phyloP scores from a whole-genome alignment of 2,797 vertebrate species.

The Acropternis orthonyx region DNA sequence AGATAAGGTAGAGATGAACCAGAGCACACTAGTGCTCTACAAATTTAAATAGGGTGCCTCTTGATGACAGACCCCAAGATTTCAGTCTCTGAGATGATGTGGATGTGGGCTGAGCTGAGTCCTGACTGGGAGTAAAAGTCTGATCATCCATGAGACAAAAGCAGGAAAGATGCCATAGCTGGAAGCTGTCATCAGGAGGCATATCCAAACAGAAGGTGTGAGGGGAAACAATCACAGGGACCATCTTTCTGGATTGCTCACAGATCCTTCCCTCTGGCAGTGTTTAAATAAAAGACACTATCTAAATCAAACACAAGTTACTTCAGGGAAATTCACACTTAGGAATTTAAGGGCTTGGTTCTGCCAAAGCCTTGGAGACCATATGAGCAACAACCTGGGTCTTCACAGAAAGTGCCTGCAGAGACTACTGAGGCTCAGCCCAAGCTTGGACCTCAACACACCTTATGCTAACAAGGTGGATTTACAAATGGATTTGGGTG shows the following conservation, averaged over 20 bases:
- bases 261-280: background rate
- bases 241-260: background rate
- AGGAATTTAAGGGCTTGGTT: background rate
- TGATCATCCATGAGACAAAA: background rate
- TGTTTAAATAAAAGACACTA: background rate
- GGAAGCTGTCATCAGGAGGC: background rate
- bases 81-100: background rate
- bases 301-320: background rate
- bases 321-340: background rate
- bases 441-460: background rate
- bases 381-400: background rate
- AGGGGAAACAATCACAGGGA: background rate
- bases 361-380: background rate
- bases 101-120: background rate
- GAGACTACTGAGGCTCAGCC: background rate
- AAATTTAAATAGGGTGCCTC: background rate
- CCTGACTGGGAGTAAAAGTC: background rate
- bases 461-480: background rate
- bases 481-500: background rate
- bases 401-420: background rate
- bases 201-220: background rate
- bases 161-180: background rate
- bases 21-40: background rate
- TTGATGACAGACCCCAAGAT: background rate
- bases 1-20: background rate